Base-by-base conservation (phyloP, 2,888 invertebrate species). In the Autographa gamma region DNA sequence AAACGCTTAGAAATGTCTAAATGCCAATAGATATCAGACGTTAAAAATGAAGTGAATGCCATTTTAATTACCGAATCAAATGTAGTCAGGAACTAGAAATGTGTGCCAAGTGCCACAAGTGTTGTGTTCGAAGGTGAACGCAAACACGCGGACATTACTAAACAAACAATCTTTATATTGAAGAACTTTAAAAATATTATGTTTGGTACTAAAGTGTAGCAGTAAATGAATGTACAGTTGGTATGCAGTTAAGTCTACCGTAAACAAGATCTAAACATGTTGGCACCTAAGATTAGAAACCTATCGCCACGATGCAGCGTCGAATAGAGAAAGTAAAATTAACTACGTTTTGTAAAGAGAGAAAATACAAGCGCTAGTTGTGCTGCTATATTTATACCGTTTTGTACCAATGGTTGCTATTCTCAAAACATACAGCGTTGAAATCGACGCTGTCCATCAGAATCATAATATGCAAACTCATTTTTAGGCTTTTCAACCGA, bases 251-350 rank as follows among this genome's bases (percentile, higher is more conserved):
- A 66, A 70, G 31, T 64, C 18, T 54, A 41, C 43, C 34, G 41
- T 31, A 60, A 71, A 70, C 63, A 73, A 66, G 60, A 69, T 56
- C 63, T 73, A 62, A 67, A 60, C 76, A 73, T 73, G 75, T 80
- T 79, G 76, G 60, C 73, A 59, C 58, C 70, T 73, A 66, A 76
- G 69, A 81, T 81, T 82, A 79, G 80, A 81, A 81, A 82, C 74
- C 71, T 69, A 73, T 77, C 72, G 63, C 68, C 65, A 72, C 59
- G 52, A 76, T 74, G 71, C 65, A 70, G 73, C 34, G 73, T 67
- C 66, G 66, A 61, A 76, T 60, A 65, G 79, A 81, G 80, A 82
- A 79, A 80, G 79, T 79, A 34, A 69, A 71, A 81, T 73, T 72
- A 76, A 72, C 76, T 18, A 78, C 64, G 69, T 71, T 74, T 71